These are phyloP conservation scores for Drosophila subsilvestris DNA, from an alignment of 2,888 invertebrate genomes.

Conservation along the genomic window DNA sequence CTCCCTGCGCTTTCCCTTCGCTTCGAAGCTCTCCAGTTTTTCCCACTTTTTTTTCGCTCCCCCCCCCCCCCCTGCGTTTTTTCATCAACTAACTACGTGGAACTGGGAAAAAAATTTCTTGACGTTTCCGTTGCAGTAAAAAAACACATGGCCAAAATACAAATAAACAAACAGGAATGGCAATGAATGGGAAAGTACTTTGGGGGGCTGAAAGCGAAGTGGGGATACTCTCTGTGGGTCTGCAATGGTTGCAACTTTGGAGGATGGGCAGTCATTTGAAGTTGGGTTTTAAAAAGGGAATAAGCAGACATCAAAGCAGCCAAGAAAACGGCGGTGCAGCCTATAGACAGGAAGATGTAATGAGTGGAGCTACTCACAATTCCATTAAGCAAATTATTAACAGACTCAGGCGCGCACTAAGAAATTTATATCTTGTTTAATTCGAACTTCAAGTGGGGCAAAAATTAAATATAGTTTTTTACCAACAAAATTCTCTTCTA, in stretches of 20 bases:
- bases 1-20: not conserved
- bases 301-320: not conserved
- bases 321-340: not conserved
- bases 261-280: not conserved
- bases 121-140: slow-evolving; percentile 77
- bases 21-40: not conserved
- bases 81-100: slow-evolving; percentile 74
- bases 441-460: not conserved
- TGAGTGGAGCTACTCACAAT: not conserved
- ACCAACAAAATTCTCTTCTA: not conserved
- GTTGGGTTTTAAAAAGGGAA: no score
- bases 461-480: no score
- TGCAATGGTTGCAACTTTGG: not conserved
- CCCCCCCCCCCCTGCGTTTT: slow-evolving; percentile 31
- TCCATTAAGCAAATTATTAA: not conserved
- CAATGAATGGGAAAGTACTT: slow-evolving; percentile 8
- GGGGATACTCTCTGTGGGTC: slow-evolving; percentile 12
- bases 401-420: no score
- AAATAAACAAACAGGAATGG: slow-evolving; percentile 48
- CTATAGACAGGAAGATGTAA: not conserved
- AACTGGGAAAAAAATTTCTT: slow-evolving; percentile 65
- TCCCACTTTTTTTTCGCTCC: slow-evolving; percentile 8
- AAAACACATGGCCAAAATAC: slow-evolving; percentile 76
- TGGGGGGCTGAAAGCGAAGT: not conserved
- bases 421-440: no score